Percentiles rank a stretch among this genome's conserved stretches.
Evolutionary conservation across 2,797 vertebrate genomes (phyloP).

Genomic region (Argyrosomus regius): DNA sequence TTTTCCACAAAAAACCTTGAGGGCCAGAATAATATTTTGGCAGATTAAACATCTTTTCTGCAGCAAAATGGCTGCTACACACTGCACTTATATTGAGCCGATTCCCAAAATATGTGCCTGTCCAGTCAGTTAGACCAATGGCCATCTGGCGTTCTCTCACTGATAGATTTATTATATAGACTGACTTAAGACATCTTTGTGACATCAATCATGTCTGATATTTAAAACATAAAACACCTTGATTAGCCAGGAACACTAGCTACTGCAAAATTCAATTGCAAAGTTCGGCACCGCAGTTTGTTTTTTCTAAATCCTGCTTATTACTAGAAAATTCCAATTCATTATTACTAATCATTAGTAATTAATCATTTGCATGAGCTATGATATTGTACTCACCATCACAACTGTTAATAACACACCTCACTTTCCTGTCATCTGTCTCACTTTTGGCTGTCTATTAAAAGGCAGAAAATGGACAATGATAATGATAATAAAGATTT

Average conservation of each 20-base stretch:
- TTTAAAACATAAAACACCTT: background rate
- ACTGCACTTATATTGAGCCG: slow-evolving; percentile 1
- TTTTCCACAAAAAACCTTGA: slow-evolving; percentile 21
- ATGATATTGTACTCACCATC: background rate
- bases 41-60: slow-evolving; percentile 17
- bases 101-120: slow-evolving; percentile 22
- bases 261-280: background rate
- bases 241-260: background rate
- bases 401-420: too few species aligned
- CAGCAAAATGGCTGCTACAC: background rate
- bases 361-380: background rate
- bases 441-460: background rate
- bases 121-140: background rate
- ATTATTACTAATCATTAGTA: too few species aligned
- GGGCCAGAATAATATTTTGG: slow-evolving; percentile 22
- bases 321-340: background rate
- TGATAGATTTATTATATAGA: background rate
- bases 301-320: background rate
- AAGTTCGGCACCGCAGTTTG: background rate
- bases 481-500: background rate
- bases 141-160: background rate
- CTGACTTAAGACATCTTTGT: background rate
- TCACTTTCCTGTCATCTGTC: background rate
- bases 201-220: background rate
- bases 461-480: background rate